Percentiles rank a stretch among this genome's conserved stretches.
phyloP scores from a whole-genome alignment of 2,113 vertebrate species.

The Spilogale gracilis region DNA sequence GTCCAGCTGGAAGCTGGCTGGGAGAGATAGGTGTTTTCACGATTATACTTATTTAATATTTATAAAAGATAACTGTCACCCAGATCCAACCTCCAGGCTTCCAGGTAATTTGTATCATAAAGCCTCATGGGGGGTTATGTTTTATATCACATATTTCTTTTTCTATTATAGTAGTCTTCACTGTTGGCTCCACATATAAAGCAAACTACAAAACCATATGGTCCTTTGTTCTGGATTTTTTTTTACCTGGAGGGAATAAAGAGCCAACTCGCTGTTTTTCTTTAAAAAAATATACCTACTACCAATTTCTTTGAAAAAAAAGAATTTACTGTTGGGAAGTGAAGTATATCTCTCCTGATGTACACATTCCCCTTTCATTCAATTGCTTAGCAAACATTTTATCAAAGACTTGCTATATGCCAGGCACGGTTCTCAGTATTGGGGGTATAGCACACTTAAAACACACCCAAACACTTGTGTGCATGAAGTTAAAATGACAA shows the following conservation, averaged over 20 bases:
- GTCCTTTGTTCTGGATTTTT: background rate
- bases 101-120: background rate
- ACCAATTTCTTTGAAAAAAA: conserved; percentile 1
- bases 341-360: background rate
- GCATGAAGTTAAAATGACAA: background rate
- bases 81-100: background rate
- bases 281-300: background rate
- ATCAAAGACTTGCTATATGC: background rate
- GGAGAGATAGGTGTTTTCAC: background rate
- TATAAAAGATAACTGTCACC: conserved; percentile 24
- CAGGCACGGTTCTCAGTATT: background rate
- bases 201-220: background rate
- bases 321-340: background rate
- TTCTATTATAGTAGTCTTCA: background rate
- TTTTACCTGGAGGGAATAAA: background rate
- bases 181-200: background rate
- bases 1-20: background rate
- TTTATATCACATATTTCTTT: background rate
- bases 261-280: background rate
- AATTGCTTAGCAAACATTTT: background rate
- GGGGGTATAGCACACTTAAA: background rate
- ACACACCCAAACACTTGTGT: background rate
- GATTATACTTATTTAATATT: conserved; percentile 46
- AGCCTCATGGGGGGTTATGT: background rate
- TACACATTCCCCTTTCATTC: background rate